These are phyloP conservation scores for Syrrhaptes paradoxus DNA, from an alignment of 2,113 vertebrate genomes.

Conservation along the genomic window DNA sequence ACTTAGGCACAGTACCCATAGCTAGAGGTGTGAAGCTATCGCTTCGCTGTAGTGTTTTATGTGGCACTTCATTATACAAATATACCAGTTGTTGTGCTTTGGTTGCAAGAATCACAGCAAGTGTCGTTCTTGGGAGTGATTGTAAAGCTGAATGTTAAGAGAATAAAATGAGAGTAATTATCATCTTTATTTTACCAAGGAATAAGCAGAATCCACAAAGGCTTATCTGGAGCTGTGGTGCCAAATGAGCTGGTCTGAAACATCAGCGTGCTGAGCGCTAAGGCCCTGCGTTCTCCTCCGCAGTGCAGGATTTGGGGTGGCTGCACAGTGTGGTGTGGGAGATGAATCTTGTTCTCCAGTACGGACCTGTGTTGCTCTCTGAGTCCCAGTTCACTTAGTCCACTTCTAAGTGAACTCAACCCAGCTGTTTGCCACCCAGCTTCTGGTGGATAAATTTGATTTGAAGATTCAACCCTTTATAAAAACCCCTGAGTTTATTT, in stretches of 20 bases:
- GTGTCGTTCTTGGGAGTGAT: not conserved
- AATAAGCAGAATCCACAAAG: not conserved
- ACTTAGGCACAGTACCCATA: not conserved
- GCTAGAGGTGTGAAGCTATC: constrained; percentile 3
- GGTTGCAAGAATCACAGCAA: constrained; percentile 16
- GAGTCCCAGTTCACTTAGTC: too few species aligned
- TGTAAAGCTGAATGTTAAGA: constrained; percentile 43
- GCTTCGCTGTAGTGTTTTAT: not conserved
- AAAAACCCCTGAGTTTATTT: not conserved
- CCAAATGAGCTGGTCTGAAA: not conserved
- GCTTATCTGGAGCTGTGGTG: not conserved
- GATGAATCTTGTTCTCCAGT: not conserved
- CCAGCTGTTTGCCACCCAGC: not conserved
- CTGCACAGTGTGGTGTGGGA: not conserved
- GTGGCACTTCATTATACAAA: not conserved
- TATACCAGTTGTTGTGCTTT: constrained; percentile 28
- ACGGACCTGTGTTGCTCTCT: not conserved
- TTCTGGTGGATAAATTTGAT: not conserved
- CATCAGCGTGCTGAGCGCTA: rapidly evolving
- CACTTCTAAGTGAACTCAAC: not conserved
- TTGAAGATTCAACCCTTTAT: not conserved
- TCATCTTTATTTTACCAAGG: not conserved
- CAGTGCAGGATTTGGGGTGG: not conserved
- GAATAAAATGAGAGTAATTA: not conserved
- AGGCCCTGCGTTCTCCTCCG: rapidly evolving